These are phyloP conservation scores for Trachelus tabidus DNA, from an alignment of 2,888 invertebrate species.

Conservation along the genomic window DNA sequence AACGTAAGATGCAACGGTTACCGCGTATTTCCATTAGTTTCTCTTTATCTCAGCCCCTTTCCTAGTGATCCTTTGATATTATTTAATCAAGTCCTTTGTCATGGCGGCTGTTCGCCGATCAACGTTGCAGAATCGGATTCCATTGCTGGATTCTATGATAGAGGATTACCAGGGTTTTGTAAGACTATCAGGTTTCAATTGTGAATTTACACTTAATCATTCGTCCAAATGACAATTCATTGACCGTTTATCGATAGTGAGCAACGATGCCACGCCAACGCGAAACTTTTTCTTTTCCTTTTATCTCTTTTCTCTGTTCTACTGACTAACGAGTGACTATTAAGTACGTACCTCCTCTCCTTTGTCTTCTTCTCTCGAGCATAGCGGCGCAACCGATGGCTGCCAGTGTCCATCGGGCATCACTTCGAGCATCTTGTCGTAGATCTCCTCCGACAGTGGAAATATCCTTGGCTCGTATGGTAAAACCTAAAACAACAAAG, in stretches of 20 bases:
- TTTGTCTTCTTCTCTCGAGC: slow-evolving; percentile 57
- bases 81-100: background rate
- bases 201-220: background rate
- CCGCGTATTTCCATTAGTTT: background rate
- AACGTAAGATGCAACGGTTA: background rate
- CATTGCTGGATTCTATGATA: background rate
- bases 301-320: background rate
- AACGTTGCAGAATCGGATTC: background rate
- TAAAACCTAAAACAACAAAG: slow-evolving; percentile 69
- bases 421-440: slow-evolving; percentile 75
- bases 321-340: background rate
- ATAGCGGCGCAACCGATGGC: slow-evolving; percentile 53
- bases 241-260: background rate
- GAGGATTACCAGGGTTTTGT: background rate
- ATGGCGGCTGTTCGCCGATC: background rate
- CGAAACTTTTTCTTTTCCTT: background rate
- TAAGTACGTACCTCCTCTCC: slow-evolving; percentile 55
- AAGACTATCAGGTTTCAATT: background rate
- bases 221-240: background rate
- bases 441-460: slow-evolving; percentile 78
- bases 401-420: slow-evolving; percentile 76
- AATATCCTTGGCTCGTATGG: slow-evolving; percentile 82
- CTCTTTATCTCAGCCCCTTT: background rate
- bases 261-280: background rate
- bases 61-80: background rate